Base-by-base conservation (phyloP, 2,797 vertebrate species). In the Microchirus variegatus region DNA sequence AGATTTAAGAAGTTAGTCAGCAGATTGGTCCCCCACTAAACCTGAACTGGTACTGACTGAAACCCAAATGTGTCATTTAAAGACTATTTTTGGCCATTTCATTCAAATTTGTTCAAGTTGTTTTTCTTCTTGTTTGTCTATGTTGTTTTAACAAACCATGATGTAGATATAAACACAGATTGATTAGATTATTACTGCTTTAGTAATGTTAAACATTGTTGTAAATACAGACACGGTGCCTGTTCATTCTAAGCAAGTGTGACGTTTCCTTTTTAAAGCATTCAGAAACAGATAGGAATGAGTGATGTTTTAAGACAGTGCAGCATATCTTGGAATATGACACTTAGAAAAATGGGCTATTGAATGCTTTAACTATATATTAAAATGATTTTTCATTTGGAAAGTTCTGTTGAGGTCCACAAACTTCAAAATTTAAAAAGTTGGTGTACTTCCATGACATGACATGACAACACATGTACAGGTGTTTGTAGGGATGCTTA, bases 1-100 rank as follows among this genome's bases (percentile, higher is more conserved):
- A 56, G 53, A 68, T 42, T 67, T 57, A 49, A 57, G 63, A 70
- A 54, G 63, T 78, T 74, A 73, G 60, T 59, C 55, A 17, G 22
- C 57, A 52, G 48, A 65, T 70, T 75, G 51, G 16, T 66, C 22
- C 45, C 60, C 35, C 54, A 54, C 37, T 66, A 56, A 74, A 67
- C 31, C 35, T 42, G 15, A 68, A 40, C 37, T 42, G 44, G 16
- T 40, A 12, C n/a, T 53, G 36, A 64, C 18, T 26, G 12, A 62
- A 46, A 10, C 13, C 44, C 4, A 2, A 18, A 74, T 10, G 38
- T 31, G 5, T 9, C 9, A 56, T 47, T 35, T 58, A 50, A 53
- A 26, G 42, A 42, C 51, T n/a, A 22, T 31, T 59, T 43, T 49
- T 31, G 37, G 18, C 10, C 7, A 55, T 49, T 60, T 51, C 17